Evolutionary conservation across 2,888 invertebrate genomes (phyloP).

Genomic region (Apodemia hepburni): DNA sequence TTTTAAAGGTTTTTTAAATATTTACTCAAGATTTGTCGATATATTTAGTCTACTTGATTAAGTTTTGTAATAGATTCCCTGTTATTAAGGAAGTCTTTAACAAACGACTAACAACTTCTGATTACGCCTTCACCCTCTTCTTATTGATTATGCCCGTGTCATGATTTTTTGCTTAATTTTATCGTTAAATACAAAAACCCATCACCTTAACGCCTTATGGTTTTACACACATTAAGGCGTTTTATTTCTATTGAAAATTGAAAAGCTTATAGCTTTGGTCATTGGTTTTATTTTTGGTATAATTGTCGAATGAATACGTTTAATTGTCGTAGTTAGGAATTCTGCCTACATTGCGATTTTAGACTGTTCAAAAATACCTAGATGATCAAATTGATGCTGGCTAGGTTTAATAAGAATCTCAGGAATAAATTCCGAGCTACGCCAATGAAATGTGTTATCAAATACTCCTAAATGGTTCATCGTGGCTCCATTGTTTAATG

Average conservation of each 20-base stretch:
- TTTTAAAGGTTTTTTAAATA: too few species aligned
- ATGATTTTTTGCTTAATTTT: conserved; percentile 3
- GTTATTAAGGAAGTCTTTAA: too few species aligned
- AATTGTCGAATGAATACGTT: conserved; percentile 15
- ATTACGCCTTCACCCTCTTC: too few species aligned
- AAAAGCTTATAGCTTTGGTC: conserved; percentile 77
- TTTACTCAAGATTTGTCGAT: too few species aligned
- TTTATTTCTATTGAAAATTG: conserved; percentile 35
- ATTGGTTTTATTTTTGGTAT: conserved; percentile 62
- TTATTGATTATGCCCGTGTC: neutral
- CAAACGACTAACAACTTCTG: too few species aligned
- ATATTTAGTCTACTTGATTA: too few species aligned
- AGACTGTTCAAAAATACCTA: neutral
- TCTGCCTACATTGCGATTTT: neutral
- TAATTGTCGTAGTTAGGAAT: neutral
- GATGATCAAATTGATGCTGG: neutral
- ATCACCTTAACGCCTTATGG: conserved; percentile 20
- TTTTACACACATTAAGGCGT: conserved; percentile 25
- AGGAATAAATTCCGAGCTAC: conserved; percentile 5
- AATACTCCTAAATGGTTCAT: neutral
- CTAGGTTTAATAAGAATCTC: neutral
- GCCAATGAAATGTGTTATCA: conserved; percentile 4
- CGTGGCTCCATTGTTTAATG: conserved; percentile 20
- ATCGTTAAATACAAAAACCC: conserved; percentile 19
- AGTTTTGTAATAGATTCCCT: too few species aligned